These are phyloP conservation scores for Hemichromis elongatus DNA, from an alignment of 2,113 vertebrate species.

Conservation along the genomic window DNA sequence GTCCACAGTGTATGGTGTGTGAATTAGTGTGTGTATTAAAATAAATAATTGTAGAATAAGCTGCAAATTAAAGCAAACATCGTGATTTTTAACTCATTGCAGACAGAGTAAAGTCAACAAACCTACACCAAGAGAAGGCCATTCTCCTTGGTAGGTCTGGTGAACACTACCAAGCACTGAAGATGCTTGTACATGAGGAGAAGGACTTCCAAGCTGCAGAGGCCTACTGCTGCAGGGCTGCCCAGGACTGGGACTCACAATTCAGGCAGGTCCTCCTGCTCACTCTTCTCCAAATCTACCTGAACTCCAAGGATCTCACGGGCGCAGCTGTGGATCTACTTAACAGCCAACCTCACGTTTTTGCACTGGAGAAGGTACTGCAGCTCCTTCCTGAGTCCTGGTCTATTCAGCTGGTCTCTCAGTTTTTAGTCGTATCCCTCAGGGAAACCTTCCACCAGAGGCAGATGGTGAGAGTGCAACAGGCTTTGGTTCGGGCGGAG, in stretches of 20 bases:
- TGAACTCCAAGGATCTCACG: constrained; percentile 22
- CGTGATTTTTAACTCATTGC: neutral
- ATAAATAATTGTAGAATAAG: neutral
- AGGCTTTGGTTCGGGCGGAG: constrained; percentile 45
- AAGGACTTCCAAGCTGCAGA: constrained; percentile 54
- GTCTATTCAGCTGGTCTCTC: constrained; percentile 62
- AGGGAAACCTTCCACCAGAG: constrained; percentile 53
- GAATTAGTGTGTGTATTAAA: neutral
- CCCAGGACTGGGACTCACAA: constrained; percentile 10
- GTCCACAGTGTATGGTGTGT: constrained; percentile 48
- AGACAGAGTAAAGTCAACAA: constrained; percentile 50
- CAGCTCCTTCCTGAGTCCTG: constrained; percentile 62
- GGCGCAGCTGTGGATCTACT: constrained; percentile 60
- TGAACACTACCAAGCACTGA: constrained; percentile 57
- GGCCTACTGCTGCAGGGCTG: constrained; percentile 61
- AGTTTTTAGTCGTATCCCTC: constrained; percentile 56
- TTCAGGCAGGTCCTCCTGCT: constrained; percentile 45
- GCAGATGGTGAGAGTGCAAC: constrained; percentile 54
- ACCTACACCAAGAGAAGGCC: constrained; percentile 57
- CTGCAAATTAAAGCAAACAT: neutral
- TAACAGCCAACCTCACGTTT: constrained; percentile 38
- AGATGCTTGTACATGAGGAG: constrained; percentile 48
- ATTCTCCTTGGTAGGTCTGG: constrained; percentile 57
- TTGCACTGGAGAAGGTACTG: constrained; percentile 42
- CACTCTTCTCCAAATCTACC: constrained; percentile 58